phyloP scores from a whole-genome alignment of 2,888 invertebrate species.

The Parthenolecanium corni region DNA sequence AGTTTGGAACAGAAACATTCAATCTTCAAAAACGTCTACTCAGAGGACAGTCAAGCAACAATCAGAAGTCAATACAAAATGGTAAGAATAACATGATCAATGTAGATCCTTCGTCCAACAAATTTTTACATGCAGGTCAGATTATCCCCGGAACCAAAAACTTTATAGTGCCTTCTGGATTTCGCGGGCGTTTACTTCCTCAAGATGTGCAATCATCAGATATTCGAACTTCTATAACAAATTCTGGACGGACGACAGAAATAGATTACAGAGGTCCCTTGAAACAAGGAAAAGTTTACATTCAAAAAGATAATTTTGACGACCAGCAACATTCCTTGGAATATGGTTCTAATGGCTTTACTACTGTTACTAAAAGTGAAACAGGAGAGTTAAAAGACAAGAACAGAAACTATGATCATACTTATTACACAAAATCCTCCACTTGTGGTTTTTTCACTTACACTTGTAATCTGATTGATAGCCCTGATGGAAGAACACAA shows the following conservation, averaged over 20 bases:
- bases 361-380: slow-evolving; percentile 68
- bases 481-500: slow-evolving; percentile 63
- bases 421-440: slow-evolving; percentile 74
- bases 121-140: slow-evolving; percentile 43
- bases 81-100: slow-evolving; percentile 48
- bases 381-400: slow-evolving; percentile 55
- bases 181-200: slow-evolving; percentile 49
- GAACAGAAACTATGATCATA: slow-evolving; percentile 61
- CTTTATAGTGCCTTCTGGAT: slow-evolving; percentile 55
- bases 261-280: no score
- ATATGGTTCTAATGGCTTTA: slow-evolving; percentile 46
- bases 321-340: neutral
- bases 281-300: no score
- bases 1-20: slow-evolving; percentile 32
- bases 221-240: no score
- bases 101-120: slow-evolving; percentile 44
- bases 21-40: slow-evolving; percentile 42
- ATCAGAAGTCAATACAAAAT: slow-evolving; percentile 37
- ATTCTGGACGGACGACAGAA: no score
- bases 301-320: slow-evolving; percentile 40
- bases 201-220: no score
- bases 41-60: slow-evolving; percentile 42
- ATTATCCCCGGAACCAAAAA: slow-evolving; percentile 54
- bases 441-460: slow-evolving; percentile 80
- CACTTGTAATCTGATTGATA: slow-evolving; percentile 67